Evolutionary conservation across 2,797 vertebrate species (phyloP).

Genomic region (Amniataba percoides): DNA sequence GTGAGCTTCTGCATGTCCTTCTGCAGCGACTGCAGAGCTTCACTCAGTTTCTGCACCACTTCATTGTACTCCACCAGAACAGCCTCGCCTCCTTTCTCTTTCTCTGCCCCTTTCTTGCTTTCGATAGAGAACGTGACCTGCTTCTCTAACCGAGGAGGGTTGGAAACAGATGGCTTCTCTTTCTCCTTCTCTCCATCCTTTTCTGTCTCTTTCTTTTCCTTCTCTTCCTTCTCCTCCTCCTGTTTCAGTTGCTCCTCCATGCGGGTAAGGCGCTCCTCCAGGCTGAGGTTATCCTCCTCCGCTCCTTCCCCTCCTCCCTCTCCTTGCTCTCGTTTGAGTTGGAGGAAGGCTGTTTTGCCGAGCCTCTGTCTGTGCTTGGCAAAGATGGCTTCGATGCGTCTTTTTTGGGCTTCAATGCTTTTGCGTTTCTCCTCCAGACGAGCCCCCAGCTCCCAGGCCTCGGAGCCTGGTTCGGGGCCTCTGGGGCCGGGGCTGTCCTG

Average conservation of each 20-base stretch:
- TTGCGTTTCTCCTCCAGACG: slow-evolving; percentile 92
- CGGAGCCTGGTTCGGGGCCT: slow-evolving; percentile 84
- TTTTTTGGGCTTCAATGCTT: slow-evolving; percentile 94
- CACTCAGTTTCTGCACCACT: slow-evolving; percentile 91
- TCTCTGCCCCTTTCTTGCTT: slow-evolving; percentile 74
- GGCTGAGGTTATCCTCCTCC: slow-evolving; percentile 67
- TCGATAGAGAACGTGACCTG: slow-evolving; percentile 92
- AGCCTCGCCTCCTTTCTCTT: slow-evolving; percentile 61
- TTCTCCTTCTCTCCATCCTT: slow-evolving; percentile 51
- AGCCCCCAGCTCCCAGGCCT: slow-evolving; percentile 90
- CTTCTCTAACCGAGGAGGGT: slow-evolving; percentile 83
- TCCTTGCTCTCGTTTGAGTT: slow-evolving; percentile 88
- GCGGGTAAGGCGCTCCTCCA: slow-evolving; percentile 86
- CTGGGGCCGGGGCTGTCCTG: slow-evolving; percentile 73
- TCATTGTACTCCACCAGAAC: slow-evolving; percentile 89
- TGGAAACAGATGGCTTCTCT: slow-evolving; percentile 53
- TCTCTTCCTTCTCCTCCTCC: slow-evolving; percentile 78
- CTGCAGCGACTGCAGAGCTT: slow-evolving; percentile 89
- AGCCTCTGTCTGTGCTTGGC: slow-evolving; percentile 91
- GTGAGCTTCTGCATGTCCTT: slow-evolving; percentile 93
- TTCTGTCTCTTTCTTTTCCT: slow-evolving; percentile 54
- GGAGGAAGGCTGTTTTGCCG: slow-evolving; percentile 91
- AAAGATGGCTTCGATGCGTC: slow-evolving; percentile 93
- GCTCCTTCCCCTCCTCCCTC: slow-evolving; percentile 69
- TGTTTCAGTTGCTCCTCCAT: slow-evolving; percentile 85